Evolutionary conservation across 2,888 invertebrate genomes (phyloP).

Genomic region (Amphipyra berbera): DNA sequence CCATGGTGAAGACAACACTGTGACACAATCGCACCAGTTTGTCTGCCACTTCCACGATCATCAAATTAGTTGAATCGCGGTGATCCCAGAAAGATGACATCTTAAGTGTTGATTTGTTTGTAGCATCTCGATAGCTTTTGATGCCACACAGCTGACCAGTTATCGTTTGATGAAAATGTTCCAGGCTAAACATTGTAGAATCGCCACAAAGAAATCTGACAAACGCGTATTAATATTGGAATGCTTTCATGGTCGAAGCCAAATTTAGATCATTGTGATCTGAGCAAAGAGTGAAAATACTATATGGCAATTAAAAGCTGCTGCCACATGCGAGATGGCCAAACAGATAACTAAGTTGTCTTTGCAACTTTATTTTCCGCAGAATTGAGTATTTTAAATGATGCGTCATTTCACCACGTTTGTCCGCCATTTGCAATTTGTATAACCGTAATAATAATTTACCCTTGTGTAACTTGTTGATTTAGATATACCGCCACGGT

Average conservation of each 20-base stretch:
- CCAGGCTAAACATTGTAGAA: conserved; percentile 33
- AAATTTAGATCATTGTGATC: conserved; percentile 46
- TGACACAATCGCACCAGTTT: conserved; percentile 34
- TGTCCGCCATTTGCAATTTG: conserved; percentile 86
- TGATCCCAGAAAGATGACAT: conserved; percentile 45
- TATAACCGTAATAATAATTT: conserved; percentile 84
- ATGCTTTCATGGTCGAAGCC: conserved; percentile 38
- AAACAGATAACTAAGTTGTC: conserved; percentile 45
- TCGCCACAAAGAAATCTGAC: conserved; percentile 23
- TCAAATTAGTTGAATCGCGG: conserved; percentile 40
- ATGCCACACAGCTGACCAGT: conserved; percentile 37
- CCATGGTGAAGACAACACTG: conserved; percentile 44
- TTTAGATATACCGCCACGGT: conserved; percentile 92
- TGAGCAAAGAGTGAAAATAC: conserved; percentile 42
- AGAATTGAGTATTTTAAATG: conserved; percentile 48
- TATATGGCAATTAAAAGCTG: conserved; percentile 34
- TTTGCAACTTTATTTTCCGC: conserved; percentile 41
- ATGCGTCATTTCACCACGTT: conserved; percentile 82
- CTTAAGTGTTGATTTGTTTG: conserved; percentile 30
- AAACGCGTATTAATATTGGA: conserved; percentile 37
- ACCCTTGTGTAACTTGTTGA: conserved; percentile 92
- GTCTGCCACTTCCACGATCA: conserved; percentile 43
- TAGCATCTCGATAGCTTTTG: conserved; percentile 38
- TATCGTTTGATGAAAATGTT: conserved; percentile 28
- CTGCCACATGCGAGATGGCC: conserved; percentile 50